Evolutionary conservation across 2,797 vertebrate species (phyloP).

Genomic region (Phataginus tricuspis): DNA sequence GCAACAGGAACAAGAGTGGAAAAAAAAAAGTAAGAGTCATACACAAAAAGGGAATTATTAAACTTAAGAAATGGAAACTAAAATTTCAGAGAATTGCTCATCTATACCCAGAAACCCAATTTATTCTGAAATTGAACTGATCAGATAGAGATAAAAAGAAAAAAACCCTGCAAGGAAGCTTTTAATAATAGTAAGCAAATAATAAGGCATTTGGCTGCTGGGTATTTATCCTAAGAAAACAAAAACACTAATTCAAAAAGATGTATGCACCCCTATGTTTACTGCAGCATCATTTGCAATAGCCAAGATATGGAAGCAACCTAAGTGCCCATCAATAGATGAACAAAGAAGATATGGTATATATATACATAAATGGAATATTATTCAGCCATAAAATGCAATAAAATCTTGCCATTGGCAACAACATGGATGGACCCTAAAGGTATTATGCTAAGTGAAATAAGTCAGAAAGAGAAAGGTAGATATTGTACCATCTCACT

Average conservation of each 20-base stretch:
- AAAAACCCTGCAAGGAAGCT: background rate
- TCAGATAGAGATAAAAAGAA: background rate
- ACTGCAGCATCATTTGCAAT: too few species aligned
- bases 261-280: too few species aligned
- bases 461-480: background rate
- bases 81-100: constrained; percentile 32
- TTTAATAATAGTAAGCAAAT: constrained; percentile 40
- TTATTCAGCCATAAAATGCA: background rate
- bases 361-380: background rate
- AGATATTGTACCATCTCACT: background rate
- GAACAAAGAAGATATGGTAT: too few species aligned
- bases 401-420: background rate
- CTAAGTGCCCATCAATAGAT: too few species aligned
- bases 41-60: constrained; percentile 4
- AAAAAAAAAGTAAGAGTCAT: background rate
- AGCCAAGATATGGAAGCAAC: too few species aligned
- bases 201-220: too few species aligned
- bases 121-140: constrained; percentile 53
- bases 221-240: background rate
- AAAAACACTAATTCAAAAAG: background rate
- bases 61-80: constrained; percentile 31
- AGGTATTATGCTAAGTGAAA: background rate
- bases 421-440: background rate
- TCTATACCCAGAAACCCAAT: background rate
- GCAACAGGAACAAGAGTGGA: constrained; percentile 9